Conservation (phyloP, 2,797 vertebrate species). For the Spinus pinus region DNA sequence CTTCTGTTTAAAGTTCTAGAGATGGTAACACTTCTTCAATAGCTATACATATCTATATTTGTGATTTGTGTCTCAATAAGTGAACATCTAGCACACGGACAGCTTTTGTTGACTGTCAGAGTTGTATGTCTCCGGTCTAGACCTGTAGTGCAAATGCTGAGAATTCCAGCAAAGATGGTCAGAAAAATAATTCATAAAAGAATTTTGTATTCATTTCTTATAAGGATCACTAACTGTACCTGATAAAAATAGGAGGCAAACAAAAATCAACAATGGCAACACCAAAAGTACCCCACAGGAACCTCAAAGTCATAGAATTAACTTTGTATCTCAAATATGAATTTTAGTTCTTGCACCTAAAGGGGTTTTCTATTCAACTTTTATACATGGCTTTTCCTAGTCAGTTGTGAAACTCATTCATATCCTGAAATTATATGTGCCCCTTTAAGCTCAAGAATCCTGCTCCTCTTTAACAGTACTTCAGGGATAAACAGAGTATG, state of each 20-base stretch:
- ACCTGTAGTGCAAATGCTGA: background rate
- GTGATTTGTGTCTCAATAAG: background rate
- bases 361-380: background rate
- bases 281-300: background rate
- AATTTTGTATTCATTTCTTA: background rate
- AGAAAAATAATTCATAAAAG: background rate
- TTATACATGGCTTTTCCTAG: background rate
- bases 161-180: background rate
- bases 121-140: background rate
- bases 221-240: background rate
- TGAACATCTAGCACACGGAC: background rate
- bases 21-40: background rate
- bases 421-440: background rate
- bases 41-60: background rate
- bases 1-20: background rate
- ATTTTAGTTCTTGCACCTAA: background rate
- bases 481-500: conserved; percentile 16
- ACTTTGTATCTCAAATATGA: background rate
- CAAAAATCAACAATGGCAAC: background rate
- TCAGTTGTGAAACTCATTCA: background rate
- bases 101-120: background rate
- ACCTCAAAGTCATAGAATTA: background rate
- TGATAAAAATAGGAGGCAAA: background rate
- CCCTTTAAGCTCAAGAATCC: background rate
- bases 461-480: background rate